Conservation (phyloP, 2,797 vertebrate genomes). For the Hafferia zeledoni region DNA sequence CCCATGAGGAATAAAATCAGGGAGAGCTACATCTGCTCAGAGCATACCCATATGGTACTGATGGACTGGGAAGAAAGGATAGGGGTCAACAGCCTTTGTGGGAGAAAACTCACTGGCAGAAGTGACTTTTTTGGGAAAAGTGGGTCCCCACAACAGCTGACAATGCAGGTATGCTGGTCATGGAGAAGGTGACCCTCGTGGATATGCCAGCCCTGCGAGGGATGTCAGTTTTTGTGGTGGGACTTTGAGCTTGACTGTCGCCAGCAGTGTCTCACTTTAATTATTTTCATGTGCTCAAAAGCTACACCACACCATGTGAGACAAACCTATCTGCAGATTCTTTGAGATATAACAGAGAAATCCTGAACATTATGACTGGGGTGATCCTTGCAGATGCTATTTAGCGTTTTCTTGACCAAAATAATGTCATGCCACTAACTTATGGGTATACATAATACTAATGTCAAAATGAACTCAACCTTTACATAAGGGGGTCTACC, state of each 20-base stretch:
- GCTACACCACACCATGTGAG: fast-evolving
- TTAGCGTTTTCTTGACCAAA: background rate
- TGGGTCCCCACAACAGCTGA: background rate
- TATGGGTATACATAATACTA: background rate
- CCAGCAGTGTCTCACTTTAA: fast-evolving
- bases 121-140: background rate
- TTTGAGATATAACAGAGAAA: background rate
- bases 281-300: fast-evolving
- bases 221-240: fast-evolving
- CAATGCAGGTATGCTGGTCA: background rate
- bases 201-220: too few relatives aligned
- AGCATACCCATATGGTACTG: fast-evolving
- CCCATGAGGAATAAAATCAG: background rate
- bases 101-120: background rate
- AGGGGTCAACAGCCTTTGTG: background rate
- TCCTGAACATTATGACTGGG: background rate
- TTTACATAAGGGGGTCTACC: background rate
- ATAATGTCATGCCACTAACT: background rate
- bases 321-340: background rate
- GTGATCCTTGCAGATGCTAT: background rate
- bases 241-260: background rate
- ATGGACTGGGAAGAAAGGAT: background rate
- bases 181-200: background rate
- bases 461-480: background rate
- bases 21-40: background rate